Evolutionary conservation across 1,140 invertebrate species (phyloP), one percentile per base, ranked within the genome.

Genomic region (Oscheius sp.): DNA sequence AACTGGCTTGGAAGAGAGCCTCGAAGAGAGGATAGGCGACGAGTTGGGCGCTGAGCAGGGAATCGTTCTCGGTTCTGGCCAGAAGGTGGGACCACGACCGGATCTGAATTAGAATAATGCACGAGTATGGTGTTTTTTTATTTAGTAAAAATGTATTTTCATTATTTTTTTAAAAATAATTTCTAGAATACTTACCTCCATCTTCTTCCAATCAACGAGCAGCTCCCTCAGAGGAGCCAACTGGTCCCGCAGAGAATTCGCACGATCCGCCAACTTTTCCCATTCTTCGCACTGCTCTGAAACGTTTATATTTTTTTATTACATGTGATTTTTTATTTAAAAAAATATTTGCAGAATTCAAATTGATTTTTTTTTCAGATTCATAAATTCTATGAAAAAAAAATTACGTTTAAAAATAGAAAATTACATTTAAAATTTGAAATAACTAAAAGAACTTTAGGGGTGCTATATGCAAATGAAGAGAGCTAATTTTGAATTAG

Each of bases 191-290:
- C 87, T n/a, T n/a, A n/a, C n/a, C 85, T 99, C 96, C 1, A 95
- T 82, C 85, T 92, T 91, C 66, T 95, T 89, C 95, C 94, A 99
- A 31, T 89, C 88, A 52, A 96, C 90, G 49, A 98, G 91, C 77
- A 92, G 89, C 67, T 90, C 87, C 1, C 91, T 91, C 0, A 98
- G 85, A 46, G 88, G 86, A 23, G 89, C 84, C 10, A 92, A 88
- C 69, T 92, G 87, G 0, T 89, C 87, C 0, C 88, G 87, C 79
- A 99, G 84, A 70, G 91, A 93, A 35, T 97, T 92, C 2, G 90
- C 90, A 75, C 88, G 90, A 78, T 93, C 92, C 0, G 94, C 93
- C 80, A 93, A 91, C 78, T 76, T 75, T 70, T 83, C 75, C 81
- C 82, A 83, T 32, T 78, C 58, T 52, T 84, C 80, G 10, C 74